Evolutionary conservation across 2,888 invertebrate genomes (phyloP).

Genomic region (Caenorhabditis uteleia): DNA sequence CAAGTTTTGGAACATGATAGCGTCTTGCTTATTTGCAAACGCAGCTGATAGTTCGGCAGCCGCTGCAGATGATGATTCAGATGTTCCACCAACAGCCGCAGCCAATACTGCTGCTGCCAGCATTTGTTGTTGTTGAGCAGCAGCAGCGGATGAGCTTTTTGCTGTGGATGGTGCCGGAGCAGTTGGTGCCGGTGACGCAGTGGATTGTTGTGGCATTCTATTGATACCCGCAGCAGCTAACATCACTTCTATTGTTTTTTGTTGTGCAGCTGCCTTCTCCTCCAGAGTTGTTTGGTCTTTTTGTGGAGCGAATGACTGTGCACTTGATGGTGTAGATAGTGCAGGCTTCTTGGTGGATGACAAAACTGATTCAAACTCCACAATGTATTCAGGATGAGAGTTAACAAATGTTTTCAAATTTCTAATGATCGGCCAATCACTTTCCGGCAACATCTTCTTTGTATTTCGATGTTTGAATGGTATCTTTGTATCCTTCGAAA

Average conservation of each 20-base stretch:
- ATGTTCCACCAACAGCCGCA: too few relatives aligned
- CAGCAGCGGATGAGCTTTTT: conserved; percentile 9
- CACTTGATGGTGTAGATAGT: too few relatives aligned
- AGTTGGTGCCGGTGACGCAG: conserved; percentile 9
- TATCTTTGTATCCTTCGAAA: conserved; percentile 55
- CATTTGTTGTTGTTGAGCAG: conserved; percentile 10
- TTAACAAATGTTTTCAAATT: conserved; percentile 71
- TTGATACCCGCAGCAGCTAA: too few relatives aligned
- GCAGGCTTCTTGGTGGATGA: too few relatives aligned
- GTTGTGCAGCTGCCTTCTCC: too few relatives aligned
- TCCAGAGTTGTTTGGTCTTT: too few relatives aligned
- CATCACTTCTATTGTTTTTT: too few relatives aligned
- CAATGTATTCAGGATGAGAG: conserved; percentile 71
- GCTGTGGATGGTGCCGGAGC: conserved; percentile 6
- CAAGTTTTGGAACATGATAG: conserved; percentile 22
- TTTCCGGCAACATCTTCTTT: conserved; percentile 65
- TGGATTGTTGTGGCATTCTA: too few relatives aligned
- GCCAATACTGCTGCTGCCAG: too few relatives aligned
- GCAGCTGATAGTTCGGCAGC: too few relatives aligned
- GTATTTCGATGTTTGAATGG: conserved; percentile 70
- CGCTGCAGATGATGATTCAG: too few relatives aligned
- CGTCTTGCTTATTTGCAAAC: conserved; percentile 16
- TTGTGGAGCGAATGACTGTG: too few relatives aligned
- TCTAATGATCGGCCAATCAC: conserved; percentile 71
- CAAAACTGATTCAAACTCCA: conserved; percentile 45